Percentiles rank a stretch among this genome's conserved stretches.
Evolutionary conservation across 2,888 invertebrate genomes (phyloP).

Genomic region (Troilus luridus): DNA sequence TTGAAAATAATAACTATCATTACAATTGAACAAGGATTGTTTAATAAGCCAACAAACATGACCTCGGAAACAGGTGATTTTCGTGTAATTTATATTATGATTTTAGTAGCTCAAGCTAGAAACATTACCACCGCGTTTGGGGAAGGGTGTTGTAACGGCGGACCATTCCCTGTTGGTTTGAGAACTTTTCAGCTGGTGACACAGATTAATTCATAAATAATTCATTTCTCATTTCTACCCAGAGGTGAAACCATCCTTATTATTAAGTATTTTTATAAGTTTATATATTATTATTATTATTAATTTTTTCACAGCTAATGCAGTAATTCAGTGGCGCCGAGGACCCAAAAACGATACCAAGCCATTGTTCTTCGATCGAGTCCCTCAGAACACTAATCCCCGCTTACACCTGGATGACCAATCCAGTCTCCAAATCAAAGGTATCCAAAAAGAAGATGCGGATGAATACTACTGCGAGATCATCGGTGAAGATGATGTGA

Average conservation of each 20-base stretch:
- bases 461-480: constrained; percentile 60
- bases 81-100: no score
- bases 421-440: constrained; percentile 58
- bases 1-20: no score
- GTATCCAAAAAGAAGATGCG: constrained; percentile 59
- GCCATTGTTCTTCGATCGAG: constrained; percentile 61
- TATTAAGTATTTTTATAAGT: background rate
- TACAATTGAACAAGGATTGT: no score
- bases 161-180: no score
- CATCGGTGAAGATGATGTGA: background rate
- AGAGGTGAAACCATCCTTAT: background rate
- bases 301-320: constrained; percentile 55
- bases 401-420: constrained; percentile 56
- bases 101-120: no score
- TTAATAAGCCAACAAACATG: no score
- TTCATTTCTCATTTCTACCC: no score
- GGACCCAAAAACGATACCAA: background rate
- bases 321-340: constrained; percentile 61
- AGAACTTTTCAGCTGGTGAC: no score
- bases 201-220: no score
- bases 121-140: no score
- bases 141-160: no score
- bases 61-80: no score
- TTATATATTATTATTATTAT: background rate
- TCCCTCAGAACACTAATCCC: constrained; percentile 58